Base-by-base conservation (phyloP, 2,888 invertebrate genomes). In the Drosophila meridiana region DNA sequence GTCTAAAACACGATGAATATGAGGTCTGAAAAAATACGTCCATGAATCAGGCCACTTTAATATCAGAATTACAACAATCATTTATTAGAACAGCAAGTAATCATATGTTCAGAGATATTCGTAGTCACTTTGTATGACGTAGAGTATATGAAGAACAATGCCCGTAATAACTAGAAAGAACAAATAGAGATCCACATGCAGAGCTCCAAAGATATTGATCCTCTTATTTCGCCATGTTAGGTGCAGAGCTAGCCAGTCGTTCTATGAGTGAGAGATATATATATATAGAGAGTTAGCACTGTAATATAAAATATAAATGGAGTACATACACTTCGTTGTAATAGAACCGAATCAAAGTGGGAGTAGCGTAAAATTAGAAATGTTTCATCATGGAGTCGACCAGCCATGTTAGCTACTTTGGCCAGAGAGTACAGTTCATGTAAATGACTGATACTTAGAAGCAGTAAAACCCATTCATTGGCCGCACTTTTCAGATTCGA, bases 101-200 rank as follows among this genome's bases (percentile, higher is more conserved):
- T 28, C 2, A 11, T 14, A 14, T 8, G 9, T 60, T 45, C 26
- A 9, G 11, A 60, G 20, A 5, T 30, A 38, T 13, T 30, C 2
- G 38, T 74, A 80, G 30, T 74, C 80, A 7, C 30, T 63, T 43
- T 78, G 83, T 2, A 75, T 45, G 59, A 76, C 57, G 8, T 78
- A 81, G 0, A 81, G 57, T n/a, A 68, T 47, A n/a, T 83, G 59
- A 0, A 81, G 26, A 0, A 76, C 3, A 2, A 66, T 68, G 9
- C 47, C 30, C 1, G 48, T 20, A 8, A 60, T 0, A 13, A 62
- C 32, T 11, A 20, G 3, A 63, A 83, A 78, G 0, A 42, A 47
- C 7, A 71, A 5, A 0, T 58, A 38, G 0, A 36, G 48, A 52
- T 81, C 59, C 9, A 83, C 36, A 9, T 26, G 58, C 14, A 55